Evolutionary conservation across 2,797 vertebrate genomes (phyloP).

Genomic region (Craterocephalus amniculus): DNA sequence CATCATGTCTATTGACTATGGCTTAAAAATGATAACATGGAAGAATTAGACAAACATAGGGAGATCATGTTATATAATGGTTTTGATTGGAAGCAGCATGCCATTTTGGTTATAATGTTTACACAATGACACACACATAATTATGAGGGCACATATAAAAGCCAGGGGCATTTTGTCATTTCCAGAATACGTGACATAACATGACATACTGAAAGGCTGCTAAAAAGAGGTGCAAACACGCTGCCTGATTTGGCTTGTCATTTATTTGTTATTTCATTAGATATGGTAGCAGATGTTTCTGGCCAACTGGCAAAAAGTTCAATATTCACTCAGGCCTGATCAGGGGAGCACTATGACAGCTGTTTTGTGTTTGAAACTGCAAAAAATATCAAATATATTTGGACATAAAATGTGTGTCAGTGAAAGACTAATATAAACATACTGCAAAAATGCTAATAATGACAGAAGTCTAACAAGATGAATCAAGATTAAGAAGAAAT

Average conservation of each 20-base stretch:
- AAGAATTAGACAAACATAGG: background rate
- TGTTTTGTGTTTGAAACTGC: background rate
- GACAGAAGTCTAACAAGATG: background rate
- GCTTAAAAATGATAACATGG: background rate
- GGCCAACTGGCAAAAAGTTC: background rate
- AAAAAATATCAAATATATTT: background rate
- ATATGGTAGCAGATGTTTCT: background rate
- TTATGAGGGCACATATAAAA: background rate
- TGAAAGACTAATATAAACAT: background rate
- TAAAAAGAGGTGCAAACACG: background rate
- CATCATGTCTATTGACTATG: background rate
- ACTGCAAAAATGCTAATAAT: background rate
- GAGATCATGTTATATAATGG: background rate
- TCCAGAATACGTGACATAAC: background rate
- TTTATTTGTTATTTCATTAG: background rate
- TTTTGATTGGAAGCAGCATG: background rate
- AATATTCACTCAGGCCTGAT: background rate
- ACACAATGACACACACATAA: background rate
- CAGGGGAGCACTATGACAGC: background rate
- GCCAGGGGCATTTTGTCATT: background rate
- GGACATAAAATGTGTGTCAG: background rate
- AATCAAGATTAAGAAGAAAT: too few species aligned
- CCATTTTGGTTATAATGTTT: too few species aligned
- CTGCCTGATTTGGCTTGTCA: background rate
- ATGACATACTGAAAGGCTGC: background rate